Conservation (phyloP, 2,888 invertebrate species). For the Vanessa cardui region DNA sequence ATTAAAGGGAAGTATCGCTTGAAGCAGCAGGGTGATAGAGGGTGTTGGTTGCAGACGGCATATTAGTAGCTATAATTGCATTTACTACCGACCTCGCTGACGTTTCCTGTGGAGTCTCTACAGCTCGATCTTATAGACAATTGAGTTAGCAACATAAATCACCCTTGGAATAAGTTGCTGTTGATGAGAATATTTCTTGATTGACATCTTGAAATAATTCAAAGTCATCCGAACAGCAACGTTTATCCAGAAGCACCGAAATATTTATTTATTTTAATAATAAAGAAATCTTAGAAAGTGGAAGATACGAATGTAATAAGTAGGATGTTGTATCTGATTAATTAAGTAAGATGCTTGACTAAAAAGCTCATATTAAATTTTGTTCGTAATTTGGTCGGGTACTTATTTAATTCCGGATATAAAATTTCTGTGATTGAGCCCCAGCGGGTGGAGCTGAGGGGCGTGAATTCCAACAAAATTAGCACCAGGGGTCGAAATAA, state of each 20-base stretch:
- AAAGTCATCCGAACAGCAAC: conserved; percentile 27
- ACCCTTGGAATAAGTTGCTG: conserved; percentile 73
- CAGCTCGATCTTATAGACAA: conserved; percentile 75
- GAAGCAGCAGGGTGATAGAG: conserved; percentile 52
- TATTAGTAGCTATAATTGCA: conserved; percentile 80
- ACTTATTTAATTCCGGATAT: conserved; percentile 84
- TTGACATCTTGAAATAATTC: conserved; percentile 56
- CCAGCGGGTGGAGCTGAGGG: conserved; percentile 80
- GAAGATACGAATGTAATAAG: conserved; percentile 42
- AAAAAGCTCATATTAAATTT: conserved; percentile 79
- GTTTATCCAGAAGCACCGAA: conserved; percentile 35
- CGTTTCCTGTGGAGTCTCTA: conserved; percentile 73
- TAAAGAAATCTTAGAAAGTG: neutral
- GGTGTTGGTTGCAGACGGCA: conserved; percentile 73
- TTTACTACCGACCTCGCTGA: conserved; percentile 78
- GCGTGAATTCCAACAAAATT: conserved; percentile 84
- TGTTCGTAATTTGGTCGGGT: conserved; percentile 75
- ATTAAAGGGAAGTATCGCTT: conserved; percentile 68
- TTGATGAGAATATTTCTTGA: conserved; percentile 75
- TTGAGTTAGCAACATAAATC: conserved; percentile 78
- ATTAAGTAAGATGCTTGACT: conserved; percentile 68
- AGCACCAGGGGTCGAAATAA: conserved; percentile 84
- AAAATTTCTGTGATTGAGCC: conserved; percentile 84
- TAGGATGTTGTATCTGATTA: conserved; percentile 60
- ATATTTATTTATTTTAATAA: conserved; percentile 17